These are phyloP conservation scores for Chouioia cunea DNA, from an alignment of 2,888 invertebrate genomes.

Conservation along the genomic window DNA sequence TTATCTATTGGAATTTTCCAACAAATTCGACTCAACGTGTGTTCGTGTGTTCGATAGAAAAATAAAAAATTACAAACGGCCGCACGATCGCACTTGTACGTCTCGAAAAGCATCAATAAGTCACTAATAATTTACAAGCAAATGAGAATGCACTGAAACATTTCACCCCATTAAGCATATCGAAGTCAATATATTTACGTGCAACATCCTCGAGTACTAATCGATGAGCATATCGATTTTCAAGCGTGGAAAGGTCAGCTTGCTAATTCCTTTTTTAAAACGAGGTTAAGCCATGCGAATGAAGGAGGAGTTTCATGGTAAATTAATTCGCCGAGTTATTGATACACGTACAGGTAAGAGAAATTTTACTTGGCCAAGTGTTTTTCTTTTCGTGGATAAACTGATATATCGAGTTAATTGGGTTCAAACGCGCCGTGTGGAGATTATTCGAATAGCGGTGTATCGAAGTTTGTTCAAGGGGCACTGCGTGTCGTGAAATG, in stretches of 20 bases:
- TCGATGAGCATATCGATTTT: constrained; percentile 38
- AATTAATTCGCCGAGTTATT: constrained; percentile 33
- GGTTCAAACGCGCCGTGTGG: neutral
- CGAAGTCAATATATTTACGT: constrained; percentile 2
- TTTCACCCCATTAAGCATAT: too few species aligned
- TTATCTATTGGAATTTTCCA: too few species aligned
- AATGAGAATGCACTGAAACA: too few species aligned
- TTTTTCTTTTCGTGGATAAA: constrained; percentile 11
- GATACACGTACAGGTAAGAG: constrained; percentile 38
- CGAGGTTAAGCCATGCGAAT: constrained; percentile 36
- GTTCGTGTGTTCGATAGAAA: too few species aligned
- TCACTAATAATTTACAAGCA: too few species aligned
- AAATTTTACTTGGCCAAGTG: neutral
- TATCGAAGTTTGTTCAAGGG: too few species aligned
- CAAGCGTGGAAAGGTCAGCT: neutral
- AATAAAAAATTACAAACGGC: too few species aligned
- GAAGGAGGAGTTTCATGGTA: constrained; percentile 43
- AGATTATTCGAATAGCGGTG: too few species aligned
- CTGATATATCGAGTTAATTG: constrained; percentile 14
- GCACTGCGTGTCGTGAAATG: too few species aligned
- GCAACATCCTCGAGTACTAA: constrained; percentile 33
- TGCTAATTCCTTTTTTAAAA: constrained; percentile 4
- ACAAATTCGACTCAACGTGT: too few species aligned
- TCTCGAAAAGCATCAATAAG: too few species aligned
- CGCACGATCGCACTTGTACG: too few species aligned